Conservation (phyloP, 2,797 vertebrate species). For the Tolypeutes matacus region DNA sequence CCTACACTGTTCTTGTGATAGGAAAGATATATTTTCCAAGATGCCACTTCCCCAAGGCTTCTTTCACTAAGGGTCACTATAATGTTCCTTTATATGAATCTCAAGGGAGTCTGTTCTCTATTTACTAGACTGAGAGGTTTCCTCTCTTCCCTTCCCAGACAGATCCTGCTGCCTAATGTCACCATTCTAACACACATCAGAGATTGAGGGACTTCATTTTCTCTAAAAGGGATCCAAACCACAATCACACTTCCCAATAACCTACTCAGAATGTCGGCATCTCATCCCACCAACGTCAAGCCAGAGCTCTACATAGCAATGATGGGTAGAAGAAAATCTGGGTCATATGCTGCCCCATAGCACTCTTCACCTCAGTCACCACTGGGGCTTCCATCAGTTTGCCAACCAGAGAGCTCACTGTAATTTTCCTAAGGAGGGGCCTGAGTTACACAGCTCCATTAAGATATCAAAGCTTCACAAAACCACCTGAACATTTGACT, state of each 20-base stretch:
- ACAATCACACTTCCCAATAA: not conserved
- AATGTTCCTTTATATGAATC: not conserved
- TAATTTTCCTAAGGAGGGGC: not conserved
- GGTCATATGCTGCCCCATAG: not conserved
- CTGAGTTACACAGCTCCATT: not conserved
- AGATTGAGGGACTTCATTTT: not conserved
- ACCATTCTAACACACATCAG: not conserved
- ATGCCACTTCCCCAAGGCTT: not conserved
- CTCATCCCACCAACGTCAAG: not conserved
- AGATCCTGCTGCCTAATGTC: not conserved
- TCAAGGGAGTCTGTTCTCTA: not conserved
- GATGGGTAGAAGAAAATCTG: not conserved
- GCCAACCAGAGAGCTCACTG: not conserved
- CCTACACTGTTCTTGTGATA: not conserved
- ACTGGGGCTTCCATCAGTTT: not conserved
- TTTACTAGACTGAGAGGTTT: not conserved
- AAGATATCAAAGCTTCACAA: slow-evolving; percentile 12
- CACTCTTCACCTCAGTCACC: not conserved
- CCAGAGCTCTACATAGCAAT: not conserved
- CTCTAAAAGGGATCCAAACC: not conserved
- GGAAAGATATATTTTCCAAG: slow-evolving; percentile 14
- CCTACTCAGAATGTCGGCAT: not conserved
- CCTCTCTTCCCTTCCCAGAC: not conserved
- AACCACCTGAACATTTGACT: not conserved
- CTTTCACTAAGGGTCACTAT: not conserved